Evolutionary conservation across 2,888 invertebrate genomes (phyloP).

Genomic region (Neuroscelio doddi): DNA sequence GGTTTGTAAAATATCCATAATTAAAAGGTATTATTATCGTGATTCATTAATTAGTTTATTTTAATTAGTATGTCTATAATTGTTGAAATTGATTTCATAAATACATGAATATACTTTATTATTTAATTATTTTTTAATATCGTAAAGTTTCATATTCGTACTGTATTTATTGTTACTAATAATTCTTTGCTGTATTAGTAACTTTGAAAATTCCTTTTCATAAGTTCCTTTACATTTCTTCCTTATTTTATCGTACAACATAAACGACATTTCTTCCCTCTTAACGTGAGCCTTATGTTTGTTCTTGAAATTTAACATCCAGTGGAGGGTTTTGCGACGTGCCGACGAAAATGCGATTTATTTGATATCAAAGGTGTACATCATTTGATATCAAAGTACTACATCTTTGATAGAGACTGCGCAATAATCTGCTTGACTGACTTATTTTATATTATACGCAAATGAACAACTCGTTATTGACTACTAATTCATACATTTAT

Average conservation of each 20-base stretch:
- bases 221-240: no score
- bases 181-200: no score
- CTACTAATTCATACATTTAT: slow-evolving; percentile 1
- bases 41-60: no score
- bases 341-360: slow-evolving; percentile 53
- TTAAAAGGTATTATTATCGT: no score
- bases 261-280: slow-evolving; percentile 24
- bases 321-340: slow-evolving; percentile 45
- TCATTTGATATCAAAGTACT: slow-evolving; percentile 21
- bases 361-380: slow-evolving; percentile 56
- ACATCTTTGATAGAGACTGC: slow-evolving; percentile 37
- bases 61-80: no score
- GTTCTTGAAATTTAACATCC: slow-evolving; percentile 49
- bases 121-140: no score
- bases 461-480: slow-evolving; percentile 18
- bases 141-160: no score
- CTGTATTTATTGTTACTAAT: no score
- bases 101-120: no score
- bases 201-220: no score
- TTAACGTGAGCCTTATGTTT: slow-evolving; percentile 45
- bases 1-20: no score
- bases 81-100: no score
- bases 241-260: slow-evolving; percentile 27
- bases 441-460: slow-evolving; percentile 15
- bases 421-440: slow-evolving; percentile 48